A percentile compares a stretch with the other conserved stretches of the same genome.
These are phyloP conservation scores for Acromyrmex heyeri DNA, from an alignment of 1,140 invertebrate genomes.

Conservation along the genomic window DNA sequence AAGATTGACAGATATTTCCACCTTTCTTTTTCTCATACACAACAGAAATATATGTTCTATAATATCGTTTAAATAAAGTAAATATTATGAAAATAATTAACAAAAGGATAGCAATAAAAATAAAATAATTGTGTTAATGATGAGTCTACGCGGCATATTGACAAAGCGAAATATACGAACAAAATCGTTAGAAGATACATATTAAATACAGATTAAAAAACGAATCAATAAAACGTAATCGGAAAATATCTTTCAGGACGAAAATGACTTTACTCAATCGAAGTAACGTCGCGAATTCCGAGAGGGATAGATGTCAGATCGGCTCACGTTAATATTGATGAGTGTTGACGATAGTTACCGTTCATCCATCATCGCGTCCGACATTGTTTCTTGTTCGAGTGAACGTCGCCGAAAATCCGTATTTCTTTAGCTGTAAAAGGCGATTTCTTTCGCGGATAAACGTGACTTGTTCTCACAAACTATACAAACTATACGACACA, in stretches of 20 bases:
- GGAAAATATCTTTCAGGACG: neutral
- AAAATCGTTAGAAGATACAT: neutral
- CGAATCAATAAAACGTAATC: neutral
- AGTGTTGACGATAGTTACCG: slow-evolving; percentile 68
- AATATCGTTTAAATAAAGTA: neutral
- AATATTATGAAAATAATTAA: neutral
- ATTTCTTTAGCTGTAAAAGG: neutral
- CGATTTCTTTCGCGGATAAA: slow-evolving; percentile 17
- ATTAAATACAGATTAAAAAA: neutral
- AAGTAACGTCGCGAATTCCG: neutral
- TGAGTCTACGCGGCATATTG: neutral
- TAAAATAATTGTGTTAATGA: slow-evolving; percentile 21
- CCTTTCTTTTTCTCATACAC: neutral
- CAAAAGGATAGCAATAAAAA: neutral
- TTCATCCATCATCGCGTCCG: slow-evolving; percentile 75
- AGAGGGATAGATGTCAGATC: neutral
- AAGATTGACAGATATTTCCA: neutral
- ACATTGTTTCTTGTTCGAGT: slow-evolving; percentile 63
- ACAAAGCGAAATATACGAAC: neutral
- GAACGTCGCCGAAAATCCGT: neutral
- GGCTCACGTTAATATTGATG: neutral
- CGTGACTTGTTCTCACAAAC: slow-evolving; percentile 14
- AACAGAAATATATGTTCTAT: neutral
- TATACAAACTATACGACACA: slow-evolving; percentile 36
- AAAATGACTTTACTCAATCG: neutral